phyloP scores from a whole-genome alignment of 2,113 vertebrate species.

The Enhydra lutris region DNA sequence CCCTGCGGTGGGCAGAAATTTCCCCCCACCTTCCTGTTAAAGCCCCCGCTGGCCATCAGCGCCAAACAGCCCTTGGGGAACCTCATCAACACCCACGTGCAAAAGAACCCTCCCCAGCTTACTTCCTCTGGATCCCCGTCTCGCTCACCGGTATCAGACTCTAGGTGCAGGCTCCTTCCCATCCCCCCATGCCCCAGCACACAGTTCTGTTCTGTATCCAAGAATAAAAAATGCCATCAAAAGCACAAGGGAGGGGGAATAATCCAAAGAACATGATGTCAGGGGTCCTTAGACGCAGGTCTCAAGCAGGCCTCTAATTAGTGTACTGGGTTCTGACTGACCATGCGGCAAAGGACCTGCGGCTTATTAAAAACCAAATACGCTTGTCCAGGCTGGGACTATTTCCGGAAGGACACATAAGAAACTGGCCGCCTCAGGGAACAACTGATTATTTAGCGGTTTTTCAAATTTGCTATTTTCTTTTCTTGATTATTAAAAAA shows the following conservation, averaged over 20 bases:
- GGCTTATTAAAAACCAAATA: neutral
- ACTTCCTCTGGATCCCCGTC: neutral
- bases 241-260: neutral
- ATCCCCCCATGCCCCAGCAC: neutral
- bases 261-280: neutral
- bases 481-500: neutral
- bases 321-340: neutral
- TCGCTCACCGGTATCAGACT: neutral
- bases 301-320: neutral
- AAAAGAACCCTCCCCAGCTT: neutral
- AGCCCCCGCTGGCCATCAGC: neutral
- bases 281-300: neutral
- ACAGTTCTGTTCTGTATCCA: neutral
- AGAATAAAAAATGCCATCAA: neutral
- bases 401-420: neutral
- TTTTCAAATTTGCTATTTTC: neutral
- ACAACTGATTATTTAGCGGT: neutral
- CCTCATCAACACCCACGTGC: neutral
- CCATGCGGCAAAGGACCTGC: neutral
- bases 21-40: neutral
- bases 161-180: neutral
- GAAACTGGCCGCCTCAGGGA: neutral
- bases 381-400: accelerated
- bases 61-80: neutral
- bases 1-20: neutral